These are phyloP conservation scores for Folsomia manolachei DNA, from an alignment of 2,888 invertebrate species.

Conservation along the genomic window DNA sequence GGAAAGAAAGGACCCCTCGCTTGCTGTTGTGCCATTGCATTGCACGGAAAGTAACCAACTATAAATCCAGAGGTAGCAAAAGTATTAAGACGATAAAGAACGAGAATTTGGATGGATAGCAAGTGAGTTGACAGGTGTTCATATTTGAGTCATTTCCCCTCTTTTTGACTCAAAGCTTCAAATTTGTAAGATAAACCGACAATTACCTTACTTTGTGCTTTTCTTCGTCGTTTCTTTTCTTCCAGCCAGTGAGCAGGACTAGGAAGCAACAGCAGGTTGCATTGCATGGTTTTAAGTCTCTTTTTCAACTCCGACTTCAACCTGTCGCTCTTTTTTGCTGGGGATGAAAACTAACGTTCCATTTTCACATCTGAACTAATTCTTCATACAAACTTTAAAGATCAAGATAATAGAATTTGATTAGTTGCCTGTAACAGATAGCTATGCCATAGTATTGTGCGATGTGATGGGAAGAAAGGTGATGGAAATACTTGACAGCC, in stretches of 20 bases:
- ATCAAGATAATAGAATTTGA: background rate
- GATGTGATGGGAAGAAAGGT: constrained; percentile 18
- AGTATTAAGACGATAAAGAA: no score
- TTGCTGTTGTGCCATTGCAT: background rate
- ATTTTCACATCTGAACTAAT: background rate
- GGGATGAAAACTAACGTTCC: background rate
- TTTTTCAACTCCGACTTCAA: background rate
- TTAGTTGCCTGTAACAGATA: background rate
- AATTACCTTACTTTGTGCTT: background rate
- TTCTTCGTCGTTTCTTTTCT: background rate
- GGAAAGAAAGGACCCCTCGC: background rate
- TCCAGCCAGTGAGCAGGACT: no score
- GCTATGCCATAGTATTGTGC: no score
- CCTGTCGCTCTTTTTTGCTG: background rate
- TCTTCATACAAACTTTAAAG: background rate
- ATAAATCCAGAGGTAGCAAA: no score
- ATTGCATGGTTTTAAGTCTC: no score
- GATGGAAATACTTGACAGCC: constrained; percentile 3
- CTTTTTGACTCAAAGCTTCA: background rate
- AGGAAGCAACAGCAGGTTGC: no score
- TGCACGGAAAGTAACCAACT: no score
- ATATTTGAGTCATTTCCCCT: constrained; percentile 9
- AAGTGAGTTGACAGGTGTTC: constrained; percentile 5
- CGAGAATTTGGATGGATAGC: background rate
- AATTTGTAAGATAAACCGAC: constrained; percentile 3